Conservation (phyloP, 2,888 invertebrate species). For the Mesorhabditis spiculigera region DNA sequence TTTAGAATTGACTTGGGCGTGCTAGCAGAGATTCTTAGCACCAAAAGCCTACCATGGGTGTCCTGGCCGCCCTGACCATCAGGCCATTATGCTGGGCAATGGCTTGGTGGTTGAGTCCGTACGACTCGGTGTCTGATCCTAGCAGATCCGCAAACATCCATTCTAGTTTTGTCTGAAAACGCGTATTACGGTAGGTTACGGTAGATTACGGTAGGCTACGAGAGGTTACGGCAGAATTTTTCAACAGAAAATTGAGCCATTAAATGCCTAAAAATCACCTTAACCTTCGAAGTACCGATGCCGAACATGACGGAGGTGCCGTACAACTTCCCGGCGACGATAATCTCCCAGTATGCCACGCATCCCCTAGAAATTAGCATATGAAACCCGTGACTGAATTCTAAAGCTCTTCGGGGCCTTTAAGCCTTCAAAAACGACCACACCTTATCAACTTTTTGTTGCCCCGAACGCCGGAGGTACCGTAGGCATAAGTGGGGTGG, state of each 20-base stretch:
- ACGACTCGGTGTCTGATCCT: constrained; percentile 19
- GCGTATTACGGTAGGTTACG: neutral
- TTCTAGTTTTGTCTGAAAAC: neutral
- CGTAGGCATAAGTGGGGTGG: constrained; percentile 33
- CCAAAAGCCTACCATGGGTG: neutral
- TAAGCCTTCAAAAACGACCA: too few relatives aligned
- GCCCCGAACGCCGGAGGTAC: constrained; percentile 22
- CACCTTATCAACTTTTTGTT: constrained; percentile 9
- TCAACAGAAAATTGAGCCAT: neutral
- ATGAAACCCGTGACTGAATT: neutral
- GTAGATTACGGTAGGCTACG: neutral
- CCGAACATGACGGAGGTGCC: constrained; percentile 49
- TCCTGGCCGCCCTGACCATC: constrained; percentile 7
- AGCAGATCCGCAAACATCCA: constrained; percentile 18
- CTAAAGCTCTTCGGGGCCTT: neutral
- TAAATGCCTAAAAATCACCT: constrained; percentile 9
- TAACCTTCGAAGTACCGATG: constrained; percentile 20
- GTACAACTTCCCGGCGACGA: constrained; percentile 17
- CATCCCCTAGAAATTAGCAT: neutral
- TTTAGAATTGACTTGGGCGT: too few relatives aligned
- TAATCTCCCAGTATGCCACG: constrained; percentile 42
- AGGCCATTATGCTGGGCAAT: constrained; percentile 17
- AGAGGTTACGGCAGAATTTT: neutral
- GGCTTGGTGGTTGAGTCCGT: constrained; percentile 19
- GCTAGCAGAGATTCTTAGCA: too few relatives aligned